A percentile compares a stretch with the other conserved stretches of the same genome.
Evolutionary conservation across 2,113 vertebrate species (phyloP).

Genomic region (Cinclus mexicanus): DNA sequence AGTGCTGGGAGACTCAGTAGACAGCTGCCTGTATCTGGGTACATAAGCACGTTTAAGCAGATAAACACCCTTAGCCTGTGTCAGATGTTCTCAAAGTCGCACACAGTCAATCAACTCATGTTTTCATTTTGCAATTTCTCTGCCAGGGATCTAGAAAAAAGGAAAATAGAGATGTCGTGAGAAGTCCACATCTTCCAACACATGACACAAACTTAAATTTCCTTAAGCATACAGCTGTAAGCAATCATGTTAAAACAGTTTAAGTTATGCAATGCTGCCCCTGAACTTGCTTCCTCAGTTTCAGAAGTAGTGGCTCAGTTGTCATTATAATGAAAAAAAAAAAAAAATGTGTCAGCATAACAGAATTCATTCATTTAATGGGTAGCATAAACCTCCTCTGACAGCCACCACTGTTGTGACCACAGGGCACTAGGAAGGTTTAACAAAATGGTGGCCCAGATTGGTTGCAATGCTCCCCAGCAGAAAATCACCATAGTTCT

Average conservation of each 20-base stretch:
- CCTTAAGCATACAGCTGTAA: neutral
- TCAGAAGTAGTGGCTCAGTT: neutral
- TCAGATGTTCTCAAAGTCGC: neutral
- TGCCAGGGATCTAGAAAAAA: neutral
- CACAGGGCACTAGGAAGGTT: neutral
- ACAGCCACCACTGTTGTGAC: neutral
- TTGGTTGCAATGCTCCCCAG: neutral
- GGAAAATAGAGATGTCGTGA: neutral
- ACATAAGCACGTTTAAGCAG: neutral
- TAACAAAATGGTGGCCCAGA: neutral
- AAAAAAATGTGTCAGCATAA: neutral
- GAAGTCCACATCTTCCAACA: neutral
- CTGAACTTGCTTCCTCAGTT: neutral
- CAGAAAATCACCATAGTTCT: neutral
- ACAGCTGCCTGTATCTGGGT: neutral
- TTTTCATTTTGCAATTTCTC: neutral
- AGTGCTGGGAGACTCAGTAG: neutral
- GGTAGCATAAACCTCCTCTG: neutral
- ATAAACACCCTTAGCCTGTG: neutral
- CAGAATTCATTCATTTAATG: neutral
- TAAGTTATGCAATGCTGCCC: neutral
- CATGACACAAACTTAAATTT: neutral
- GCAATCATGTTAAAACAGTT: neutral
- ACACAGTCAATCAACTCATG: neutral
- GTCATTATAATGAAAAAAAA: neutral